phyloP scores from a whole-genome alignment of 2,888 invertebrate species.

The Ramazzottius varieornatus region DNA sequence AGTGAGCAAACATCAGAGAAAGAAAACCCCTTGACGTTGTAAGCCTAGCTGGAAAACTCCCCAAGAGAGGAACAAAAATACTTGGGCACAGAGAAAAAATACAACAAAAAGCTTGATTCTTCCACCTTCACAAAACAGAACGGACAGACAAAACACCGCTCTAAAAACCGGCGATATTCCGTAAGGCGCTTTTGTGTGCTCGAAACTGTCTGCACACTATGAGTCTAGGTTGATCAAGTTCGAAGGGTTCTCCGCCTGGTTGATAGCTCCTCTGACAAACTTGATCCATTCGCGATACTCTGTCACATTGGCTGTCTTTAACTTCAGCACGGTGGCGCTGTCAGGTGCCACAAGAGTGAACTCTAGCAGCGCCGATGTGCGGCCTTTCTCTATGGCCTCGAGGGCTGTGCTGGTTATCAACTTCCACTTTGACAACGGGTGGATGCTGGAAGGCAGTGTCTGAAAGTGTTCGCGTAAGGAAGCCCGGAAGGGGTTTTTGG shows the following conservation, averaged over 20 bases:
- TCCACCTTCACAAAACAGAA: too few relatives aligned
- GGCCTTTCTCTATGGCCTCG: not conserved
- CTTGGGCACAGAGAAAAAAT: too few relatives aligned
- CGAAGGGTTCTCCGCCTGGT: not conserved
- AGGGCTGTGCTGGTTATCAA: not conserved
- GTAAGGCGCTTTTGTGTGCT: too few relatives aligned
- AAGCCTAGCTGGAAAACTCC: too few relatives aligned
- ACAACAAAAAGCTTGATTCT: too few relatives aligned
- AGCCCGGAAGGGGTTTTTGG: not conserved
- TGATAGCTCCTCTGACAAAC: not conserved
- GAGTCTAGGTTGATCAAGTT: not conserved
- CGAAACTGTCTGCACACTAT: too few relatives aligned
- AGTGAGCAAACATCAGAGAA: too few relatives aligned
- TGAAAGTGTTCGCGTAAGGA: not conserved
- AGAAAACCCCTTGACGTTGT: too few relatives aligned
- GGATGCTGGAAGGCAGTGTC: not conserved
- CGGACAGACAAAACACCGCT: too few relatives aligned
- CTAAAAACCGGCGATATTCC: too few relatives aligned
- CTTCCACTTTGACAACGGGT: not conserved
- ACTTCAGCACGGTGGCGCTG: not conserved
- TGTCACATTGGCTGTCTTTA: not conserved
- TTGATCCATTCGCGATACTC: conserved; percentile 1
- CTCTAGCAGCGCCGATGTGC: not conserved
- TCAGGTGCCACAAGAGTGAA: not conserved
- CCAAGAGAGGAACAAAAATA: too few relatives aligned